phyloP scores from a whole-genome alignment of 2,888 invertebrate genomes.

The Blomia tropicalis region DNA sequence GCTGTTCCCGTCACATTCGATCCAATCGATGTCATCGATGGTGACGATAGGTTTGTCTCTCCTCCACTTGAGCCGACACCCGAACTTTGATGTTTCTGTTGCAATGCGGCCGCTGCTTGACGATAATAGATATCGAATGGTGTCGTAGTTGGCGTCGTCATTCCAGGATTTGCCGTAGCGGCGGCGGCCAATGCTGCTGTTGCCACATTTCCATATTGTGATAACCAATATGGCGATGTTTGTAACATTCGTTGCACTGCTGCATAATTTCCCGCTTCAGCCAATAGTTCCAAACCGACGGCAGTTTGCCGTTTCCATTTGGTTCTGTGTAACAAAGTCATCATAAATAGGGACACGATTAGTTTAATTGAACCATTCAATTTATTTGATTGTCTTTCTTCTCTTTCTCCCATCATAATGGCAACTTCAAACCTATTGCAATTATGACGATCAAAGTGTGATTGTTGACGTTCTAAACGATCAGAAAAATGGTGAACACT shows the following conservation, averaged over 20 bases:
- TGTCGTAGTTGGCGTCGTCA: constrained; percentile 15
- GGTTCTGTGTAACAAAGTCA: constrained; percentile 47
- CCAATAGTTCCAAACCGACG: constrained; percentile 83
- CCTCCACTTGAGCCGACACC: no score
- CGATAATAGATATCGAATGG: constrained; percentile 31
- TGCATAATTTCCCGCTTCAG: constrained; percentile 93
- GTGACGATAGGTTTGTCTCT: no score
- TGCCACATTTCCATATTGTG: constrained; percentile 38
- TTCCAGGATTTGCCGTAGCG: not conserved
- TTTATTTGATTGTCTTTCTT: no score
- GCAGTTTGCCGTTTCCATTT: constrained; percentile 99
- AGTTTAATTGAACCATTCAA: not conserved
- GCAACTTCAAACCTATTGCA: no score
- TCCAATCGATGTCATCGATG: no score
- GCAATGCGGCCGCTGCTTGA: constrained; percentile 29
- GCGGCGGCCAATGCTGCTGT: constrained; percentile 35
- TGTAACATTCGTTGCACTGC: constrained; percentile 74
- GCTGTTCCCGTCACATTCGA: no score
- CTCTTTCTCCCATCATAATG: not conserved
- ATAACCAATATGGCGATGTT: constrained; percentile 30
- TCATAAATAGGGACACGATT: not conserved
- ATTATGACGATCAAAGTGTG: no score
- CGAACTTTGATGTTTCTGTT: constrained; percentile 14
- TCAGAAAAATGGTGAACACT: not conserved
- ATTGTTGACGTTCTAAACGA: no score